These are phyloP conservation scores for Mythimna impura DNA, from an alignment of 2,888 invertebrate species.

Conservation along the genomic window DNA sequence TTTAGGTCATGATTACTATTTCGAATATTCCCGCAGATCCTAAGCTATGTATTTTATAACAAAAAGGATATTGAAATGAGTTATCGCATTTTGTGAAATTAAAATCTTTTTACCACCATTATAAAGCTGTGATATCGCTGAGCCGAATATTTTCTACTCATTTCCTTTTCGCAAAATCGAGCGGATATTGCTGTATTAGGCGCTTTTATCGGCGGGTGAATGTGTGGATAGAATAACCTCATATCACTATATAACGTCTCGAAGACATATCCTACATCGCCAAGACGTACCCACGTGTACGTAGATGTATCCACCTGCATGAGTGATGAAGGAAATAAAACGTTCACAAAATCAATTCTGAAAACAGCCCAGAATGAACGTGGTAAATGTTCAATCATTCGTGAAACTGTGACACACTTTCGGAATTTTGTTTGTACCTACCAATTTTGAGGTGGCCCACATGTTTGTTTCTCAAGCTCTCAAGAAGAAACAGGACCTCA, in stretches of 20 bases:
- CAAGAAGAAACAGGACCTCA: no score
- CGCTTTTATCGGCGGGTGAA: slow-evolving; percentile 69
- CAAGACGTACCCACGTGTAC: slow-evolving; percentile 20
- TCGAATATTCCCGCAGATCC: no score
- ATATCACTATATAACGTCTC: slow-evolving; percentile 47
- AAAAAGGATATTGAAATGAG: not conserved
- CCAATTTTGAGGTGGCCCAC: not conserved
- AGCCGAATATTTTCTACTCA: slow-evolving; percentile 61
- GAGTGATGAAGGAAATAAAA: slow-evolving; percentile 52
- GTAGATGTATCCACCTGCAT: slow-evolving; percentile 33
- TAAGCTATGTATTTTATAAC: not conserved
- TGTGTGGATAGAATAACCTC: slow-evolving; percentile 61
- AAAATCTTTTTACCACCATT: slow-evolving; percentile 6
- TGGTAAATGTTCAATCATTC: not conserved
- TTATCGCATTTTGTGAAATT: slow-evolving; percentile 25
- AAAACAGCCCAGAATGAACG: slow-evolving; percentile 4
- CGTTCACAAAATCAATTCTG: slow-evolving; percentile 28
- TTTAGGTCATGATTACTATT: no score
- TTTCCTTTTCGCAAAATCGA: slow-evolving; percentile 70
- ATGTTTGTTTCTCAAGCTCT: no score
- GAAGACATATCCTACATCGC: slow-evolving; percentile 24
- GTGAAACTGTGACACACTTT: slow-evolving; percentile 5
- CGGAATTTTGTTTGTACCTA: not conserved
- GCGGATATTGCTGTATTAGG: slow-evolving; percentile 75
- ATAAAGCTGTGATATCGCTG: slow-evolving; percentile 37